These are phyloP conservation scores for Xylota sylvarum DNA, from an alignment of 2,888 invertebrate species.

Conservation along the genomic window DNA sequence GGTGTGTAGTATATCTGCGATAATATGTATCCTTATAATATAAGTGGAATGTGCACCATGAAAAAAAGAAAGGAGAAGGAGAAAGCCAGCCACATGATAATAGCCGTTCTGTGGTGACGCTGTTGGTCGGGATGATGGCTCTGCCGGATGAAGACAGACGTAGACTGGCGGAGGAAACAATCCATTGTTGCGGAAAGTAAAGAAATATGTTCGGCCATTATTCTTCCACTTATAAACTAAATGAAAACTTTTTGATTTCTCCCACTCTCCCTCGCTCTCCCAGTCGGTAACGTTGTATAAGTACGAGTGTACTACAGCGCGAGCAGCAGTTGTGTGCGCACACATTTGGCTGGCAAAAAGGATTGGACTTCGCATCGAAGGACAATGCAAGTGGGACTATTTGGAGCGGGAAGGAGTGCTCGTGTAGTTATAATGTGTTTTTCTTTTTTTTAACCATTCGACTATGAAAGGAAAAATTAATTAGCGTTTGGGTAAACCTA, in stretches of 20 bases:
- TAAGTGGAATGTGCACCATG: slow-evolving; percentile 20
- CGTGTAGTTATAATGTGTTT: slow-evolving; percentile 24
- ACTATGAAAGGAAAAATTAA: slow-evolving; percentile 60
- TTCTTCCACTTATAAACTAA: slow-evolving; percentile 71
- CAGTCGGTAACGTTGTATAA: not conserved
- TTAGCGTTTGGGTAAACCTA: slow-evolving; percentile 63
- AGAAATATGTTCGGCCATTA: slow-evolving; percentile 71
- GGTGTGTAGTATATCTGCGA: slow-evolving; percentile 15
- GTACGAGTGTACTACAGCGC: not conserved
- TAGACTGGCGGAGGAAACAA: slow-evolving; percentile 34
- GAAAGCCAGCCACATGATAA: slow-evolving; percentile 33
- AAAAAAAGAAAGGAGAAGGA: not conserved
- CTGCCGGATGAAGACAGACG: slow-evolving; percentile 54
- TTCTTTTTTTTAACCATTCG: slow-evolving; percentile 34
- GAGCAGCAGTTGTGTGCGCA: not conserved
- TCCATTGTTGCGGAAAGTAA: slow-evolving; percentile 68
- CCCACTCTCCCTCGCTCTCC: slow-evolving; percentile 1
- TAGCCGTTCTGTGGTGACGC: slow-evolving; percentile 22
- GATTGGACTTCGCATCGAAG: slow-evolving; percentile 40
- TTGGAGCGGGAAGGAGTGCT: slow-evolving; percentile 17
- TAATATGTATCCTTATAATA: slow-evolving; percentile 30
- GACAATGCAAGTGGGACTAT: slow-evolving; percentile 53
- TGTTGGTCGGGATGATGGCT: slow-evolving; percentile 38
- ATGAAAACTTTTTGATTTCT: slow-evolving; percentile 70
- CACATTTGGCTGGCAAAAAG: slow-evolving; percentile 23